Base-by-base conservation (phyloP, 2,113 vertebrate genomes). In the Vimba vimba region DNA sequence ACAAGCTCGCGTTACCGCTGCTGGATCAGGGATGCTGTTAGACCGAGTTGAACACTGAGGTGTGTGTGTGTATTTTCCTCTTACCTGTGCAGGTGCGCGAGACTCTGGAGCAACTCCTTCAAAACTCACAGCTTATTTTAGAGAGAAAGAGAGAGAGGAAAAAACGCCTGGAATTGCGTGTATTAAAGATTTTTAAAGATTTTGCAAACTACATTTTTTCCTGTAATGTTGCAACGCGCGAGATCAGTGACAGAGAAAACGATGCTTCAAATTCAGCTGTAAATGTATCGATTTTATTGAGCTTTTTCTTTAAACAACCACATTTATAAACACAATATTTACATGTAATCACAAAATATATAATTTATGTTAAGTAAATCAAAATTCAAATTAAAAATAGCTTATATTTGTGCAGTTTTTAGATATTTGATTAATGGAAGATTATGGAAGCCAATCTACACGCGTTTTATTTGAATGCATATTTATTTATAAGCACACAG, bases 21-120 rank as follows among this genome's bases (percentile, higher is more conserved):
- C n/a, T 30, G 60, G 59, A 30, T 8, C 36, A 1, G 15, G 64
- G 80, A 86, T 87, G 66, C 60, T 43, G 43, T 13, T 3, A 73
- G 69, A 1, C 45, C 4, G 36, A 10, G 33, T 13, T 12, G 27
- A 33, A 33, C 33, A 12, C 75, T 17, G 45, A 64, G 23, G 57
- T 75, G 7, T 27, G 21, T 33, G 50, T 52, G 50, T 52, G 50
- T 52, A 4, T 55, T 30, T 25, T 23, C 92, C 92, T 93, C 91
- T 90, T 93, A 98, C 97, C 97, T 98, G 95, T 87, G 84, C 97
- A 97, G 97, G 97, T 97, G 90, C 64, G 50, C 66, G 36, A 39
- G 19, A 8, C 17, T 57, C 30, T 3, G n/a, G 19, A 8, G 1
- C 30, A 45, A 27, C 78, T 64, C 45, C 1, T 45, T 10, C 2